These are phyloP conservation scores for Eurytoma californica DNA, from an alignment of 2,888 invertebrate species.

Conservation along the genomic window DNA sequence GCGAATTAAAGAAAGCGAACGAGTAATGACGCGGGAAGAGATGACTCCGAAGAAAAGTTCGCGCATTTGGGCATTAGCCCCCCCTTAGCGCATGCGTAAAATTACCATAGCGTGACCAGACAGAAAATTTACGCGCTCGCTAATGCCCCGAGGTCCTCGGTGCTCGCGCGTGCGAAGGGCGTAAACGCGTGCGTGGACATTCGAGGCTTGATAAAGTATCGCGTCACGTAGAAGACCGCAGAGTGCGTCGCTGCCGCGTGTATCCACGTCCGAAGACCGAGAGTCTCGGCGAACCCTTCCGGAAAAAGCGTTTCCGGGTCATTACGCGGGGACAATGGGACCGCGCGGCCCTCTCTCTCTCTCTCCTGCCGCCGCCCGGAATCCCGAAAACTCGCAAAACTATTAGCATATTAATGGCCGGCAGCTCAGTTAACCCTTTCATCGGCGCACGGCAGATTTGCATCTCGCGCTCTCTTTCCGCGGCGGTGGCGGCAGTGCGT, in stretches of 20 bases:
- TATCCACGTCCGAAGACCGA: neutral
- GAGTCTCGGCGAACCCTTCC: slow-evolving; percentile 68
- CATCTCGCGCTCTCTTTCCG: slow-evolving; percentile 65
- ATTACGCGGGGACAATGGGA: slow-evolving; percentile 72
- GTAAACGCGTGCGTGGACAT: neutral
- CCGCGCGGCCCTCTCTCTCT: slow-evolving; percentile 63
- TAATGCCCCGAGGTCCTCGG: neutral
- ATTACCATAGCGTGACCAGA: slow-evolving; percentile 46
- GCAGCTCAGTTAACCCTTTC: slow-evolving; percentile 75
- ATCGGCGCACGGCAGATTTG: slow-evolving; percentile 74
- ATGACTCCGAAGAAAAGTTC: slow-evolving; percentile 14
- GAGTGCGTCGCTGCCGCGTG: neutral
- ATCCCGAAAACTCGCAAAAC: slow-evolving; percentile 73
- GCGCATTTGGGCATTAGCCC: neutral
- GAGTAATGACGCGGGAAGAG: slow-evolving; percentile 7
- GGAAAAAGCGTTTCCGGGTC: slow-evolving; percentile 75
- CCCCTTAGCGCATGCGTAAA: slow-evolving; percentile 3
- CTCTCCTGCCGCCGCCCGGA: slow-evolving; percentile 73
- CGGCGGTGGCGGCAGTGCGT: slow-evolving; percentile 72
- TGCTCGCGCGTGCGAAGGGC: neutral
- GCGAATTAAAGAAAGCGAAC: neutral
- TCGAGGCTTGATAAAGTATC: neutral
- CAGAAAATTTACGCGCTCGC: slow-evolving; percentile 13
- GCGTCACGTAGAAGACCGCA: neutral
- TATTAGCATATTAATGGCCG: slow-evolving; percentile 76